phyloP scores from a whole-genome alignment of 2,113 vertebrate species.

The Isurus oxyrinchus region DNA sequence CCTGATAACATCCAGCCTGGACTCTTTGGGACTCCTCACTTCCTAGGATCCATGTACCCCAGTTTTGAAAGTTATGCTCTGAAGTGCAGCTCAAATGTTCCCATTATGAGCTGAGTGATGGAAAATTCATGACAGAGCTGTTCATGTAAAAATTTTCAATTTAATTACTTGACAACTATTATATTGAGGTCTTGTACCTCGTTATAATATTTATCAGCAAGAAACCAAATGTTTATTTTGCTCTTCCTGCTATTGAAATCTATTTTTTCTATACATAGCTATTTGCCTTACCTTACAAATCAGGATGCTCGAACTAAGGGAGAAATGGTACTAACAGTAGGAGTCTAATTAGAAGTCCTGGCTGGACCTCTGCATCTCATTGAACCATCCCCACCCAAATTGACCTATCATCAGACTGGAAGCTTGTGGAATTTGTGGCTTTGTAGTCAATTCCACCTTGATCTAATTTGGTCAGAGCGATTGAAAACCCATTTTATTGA shows the following conservation, averaged over 20 bases:
- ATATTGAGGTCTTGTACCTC: not conserved
- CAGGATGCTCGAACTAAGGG: not conserved
- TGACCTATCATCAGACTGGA: not conserved
- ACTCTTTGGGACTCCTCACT: no score
- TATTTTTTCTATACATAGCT: not conserved
- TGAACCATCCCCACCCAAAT: not conserved
- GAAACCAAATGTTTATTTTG: not conserved
- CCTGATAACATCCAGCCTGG: no score
- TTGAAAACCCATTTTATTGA: not conserved
- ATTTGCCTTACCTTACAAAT: constrained; percentile 77
- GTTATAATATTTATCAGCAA: not conserved
- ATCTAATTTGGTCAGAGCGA: not conserved
- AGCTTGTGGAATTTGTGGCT: not conserved
- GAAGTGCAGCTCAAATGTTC: no score
- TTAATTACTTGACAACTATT: not conserved
- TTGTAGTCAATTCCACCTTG: not conserved
- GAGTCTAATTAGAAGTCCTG: not conserved
- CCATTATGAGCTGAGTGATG: not conserved
- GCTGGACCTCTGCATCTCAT: not conserved
- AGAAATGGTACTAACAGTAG: not conserved
- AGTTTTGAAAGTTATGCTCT: no score
- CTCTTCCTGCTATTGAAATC: not conserved
- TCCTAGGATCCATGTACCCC: no score
- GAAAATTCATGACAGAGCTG: not conserved
- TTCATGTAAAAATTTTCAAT: not conserved